Evolutionary conservation across 1,140 invertebrate species (phyloP), one percentile per base, ranked within the genome.

Genomic region (Bombus pyrosoma): DNA sequence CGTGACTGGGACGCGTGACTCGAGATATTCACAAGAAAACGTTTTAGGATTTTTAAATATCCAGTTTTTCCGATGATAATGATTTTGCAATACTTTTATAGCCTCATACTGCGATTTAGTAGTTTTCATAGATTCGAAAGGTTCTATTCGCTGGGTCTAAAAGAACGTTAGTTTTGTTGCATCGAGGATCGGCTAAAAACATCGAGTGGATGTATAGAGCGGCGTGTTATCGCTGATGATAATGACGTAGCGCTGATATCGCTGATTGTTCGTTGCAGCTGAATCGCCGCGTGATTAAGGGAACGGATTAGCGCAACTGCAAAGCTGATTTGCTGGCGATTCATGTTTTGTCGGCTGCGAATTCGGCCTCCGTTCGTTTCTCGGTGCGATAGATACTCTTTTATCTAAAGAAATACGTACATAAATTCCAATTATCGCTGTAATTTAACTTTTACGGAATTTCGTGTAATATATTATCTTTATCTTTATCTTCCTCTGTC

Each of bases 211-310:
- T 53, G 32, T 47, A 22, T 53, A 41, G 25, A 66, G 62, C 62
- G 75, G 28, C 32, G 39, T 18, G 32, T 39, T 18, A 25, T 57
- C 57, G 66, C 43, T 62, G 73, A 86, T 86, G 85, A 88, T 88
- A 89, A 77, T 82, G 82, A 89, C 84, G 79, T n/a, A 68, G 66
- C 34, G 76, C 25, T 83, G 82, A 78, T 83, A 85, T 47, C 77
- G 83, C 41, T 39, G 83, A 85, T 85, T 80, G 76, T 81, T 47
- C 77, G 57, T 41, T 28, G 34, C 68, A 34, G 37, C 28, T 73
- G 53, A 81, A 81, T 83, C 64, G 74, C 5, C 75, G n/a, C 64
- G 64, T 83, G 64, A 83, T 83, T 69, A 83, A 75, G 82, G 8
- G 64, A 68, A 34, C 59, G 59, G 59, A 83, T 83, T 71, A 78